Base-by-base conservation (phyloP, 2,113 vertebrate species). In the Chaetura pelagica region DNA sequence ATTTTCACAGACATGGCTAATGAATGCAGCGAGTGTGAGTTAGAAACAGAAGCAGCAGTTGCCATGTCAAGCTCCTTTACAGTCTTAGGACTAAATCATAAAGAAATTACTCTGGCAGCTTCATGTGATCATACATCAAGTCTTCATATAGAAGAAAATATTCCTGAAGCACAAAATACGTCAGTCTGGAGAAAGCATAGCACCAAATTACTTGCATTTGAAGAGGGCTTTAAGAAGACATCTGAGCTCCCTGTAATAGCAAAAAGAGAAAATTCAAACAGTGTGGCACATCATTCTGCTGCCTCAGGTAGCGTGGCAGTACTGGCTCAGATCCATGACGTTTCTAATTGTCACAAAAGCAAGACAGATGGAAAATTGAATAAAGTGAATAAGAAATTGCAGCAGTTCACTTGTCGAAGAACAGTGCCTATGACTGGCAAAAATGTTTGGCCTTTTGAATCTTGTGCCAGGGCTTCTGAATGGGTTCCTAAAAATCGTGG, bases 381-480 rank as follows among this genome's bases (percentile, higher is more conserved):
- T 38, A 90, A 78, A 68, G 87, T 84, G 89, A 57, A 3, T 80
- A 93, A 58, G 69, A 90, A 97, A 44, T 73, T 44, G 10, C 77
- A 93, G 52, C 67, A 78, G 21, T 42, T 78, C 19, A 95, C 83
- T 54, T 98, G 98, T 94, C 97, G 63, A 69, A 98, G 98, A 95
- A 21, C 87, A 75, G 48, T 97, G 79, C 98, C 98, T 34, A 96
- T 98, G 96, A 96, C 92, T 83, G 98, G 98, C 57, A 98, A 98
- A 96, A 97, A 88, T 48, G 87, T 88, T 72, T 98, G 98, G 98
- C 97, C 94, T 71, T 42, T n/a, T 80, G 90, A 97, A 75, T 98
- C 98, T 63, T 98, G 98, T 96, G 98, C 98, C 86, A 98, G 98
- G 86, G 93, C 96, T 94, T 97, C 97, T 81, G 93, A 80, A 29